Base-by-base conservation (phyloP, 2,797 vertebrate species). In the Channa striata region DNA sequence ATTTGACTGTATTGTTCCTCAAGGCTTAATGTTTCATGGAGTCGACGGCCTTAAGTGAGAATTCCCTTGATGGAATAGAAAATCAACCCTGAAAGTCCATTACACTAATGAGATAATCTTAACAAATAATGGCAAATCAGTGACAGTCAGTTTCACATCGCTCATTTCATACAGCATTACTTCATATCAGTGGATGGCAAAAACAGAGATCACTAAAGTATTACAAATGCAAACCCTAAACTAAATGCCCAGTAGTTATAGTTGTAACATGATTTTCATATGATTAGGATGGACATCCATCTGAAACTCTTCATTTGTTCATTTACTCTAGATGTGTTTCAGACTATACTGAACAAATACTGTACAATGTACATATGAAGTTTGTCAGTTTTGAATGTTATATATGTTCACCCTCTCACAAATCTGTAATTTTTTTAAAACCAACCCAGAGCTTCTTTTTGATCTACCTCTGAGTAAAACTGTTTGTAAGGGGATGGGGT, bases 401-500 rank as follows among this genome's bases (percentile, higher is more conserved):
- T n/a, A 20, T 10, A 56, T 25, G 0, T 30, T 57, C 25, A 54
- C 10, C 12, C 46, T 60, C 43, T 58, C 52, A 59, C 42, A 54
- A 14, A 49, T 25, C 52, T 66, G 42, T 49, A 65, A 42, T 36
- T 44, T 72, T 51, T 58, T 1, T 11, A 43, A 68, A 49, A 39
- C 46, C 3, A 2, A 25, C 34, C 14, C 14, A 59, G 23, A 50
- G 44, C 36, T 70, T 46, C 53, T 50, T 2, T 34, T 23, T 14
- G n/a, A n/a, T n/a, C n/a, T n/a, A n/a, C n/a, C n/a, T n/a, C n/a
- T n/a, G n/a, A n/a, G n/a, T n/a, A n/a, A n/a, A n/a, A n/a, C 46
- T 81, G 68, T 73, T 66, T 83, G 71, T 85, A 73, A 81, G 58
- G 74, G 86, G 82, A 73, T 80, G 53, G 73, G 37, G 21, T 75